Conservation (phyloP, 2,113 vertebrate species). For the Fregetta grallaria region DNA sequence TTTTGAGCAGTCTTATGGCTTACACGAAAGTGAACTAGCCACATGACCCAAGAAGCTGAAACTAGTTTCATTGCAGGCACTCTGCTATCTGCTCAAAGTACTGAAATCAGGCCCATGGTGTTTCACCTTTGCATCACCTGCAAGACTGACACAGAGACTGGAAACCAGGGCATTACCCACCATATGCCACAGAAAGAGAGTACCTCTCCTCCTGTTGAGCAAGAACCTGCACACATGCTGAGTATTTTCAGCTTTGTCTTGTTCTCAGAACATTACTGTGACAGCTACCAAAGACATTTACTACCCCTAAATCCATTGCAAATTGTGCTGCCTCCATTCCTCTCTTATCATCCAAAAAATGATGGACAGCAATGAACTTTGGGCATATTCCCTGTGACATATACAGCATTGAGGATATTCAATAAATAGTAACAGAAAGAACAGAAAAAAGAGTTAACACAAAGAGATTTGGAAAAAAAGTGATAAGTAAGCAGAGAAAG, state of each 20-base stretch:
- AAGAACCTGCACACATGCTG: neutral
- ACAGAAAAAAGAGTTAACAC: neutral
- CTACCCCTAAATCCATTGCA: neutral
- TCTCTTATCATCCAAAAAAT: neutral
- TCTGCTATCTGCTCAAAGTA: neutral
- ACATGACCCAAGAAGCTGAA: neutral
- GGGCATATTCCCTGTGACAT: neutral
- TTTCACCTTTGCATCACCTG: neutral
- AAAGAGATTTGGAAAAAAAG: neutral
- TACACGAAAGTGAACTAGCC: neutral
- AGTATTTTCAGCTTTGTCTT: neutral
- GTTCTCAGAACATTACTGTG: neutral
- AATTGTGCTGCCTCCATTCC: neutral
- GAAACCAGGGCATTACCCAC: neutral
- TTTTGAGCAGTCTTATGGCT: neutral
- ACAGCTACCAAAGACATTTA: slow-evolving; percentile 20
- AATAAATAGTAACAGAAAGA: slow-evolving; percentile 28
- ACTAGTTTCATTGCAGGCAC: neutral
- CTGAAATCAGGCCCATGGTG: neutral
- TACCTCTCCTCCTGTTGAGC: neutral
- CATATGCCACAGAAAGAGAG: neutral
- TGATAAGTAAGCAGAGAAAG: slow-evolving; percentile 36
- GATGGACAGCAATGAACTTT: neutral
- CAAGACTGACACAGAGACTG: neutral
- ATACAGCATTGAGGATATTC: neutral